Conservation (phyloP, 2,113 vertebrate genomes). For the Canis aureus region DNA sequence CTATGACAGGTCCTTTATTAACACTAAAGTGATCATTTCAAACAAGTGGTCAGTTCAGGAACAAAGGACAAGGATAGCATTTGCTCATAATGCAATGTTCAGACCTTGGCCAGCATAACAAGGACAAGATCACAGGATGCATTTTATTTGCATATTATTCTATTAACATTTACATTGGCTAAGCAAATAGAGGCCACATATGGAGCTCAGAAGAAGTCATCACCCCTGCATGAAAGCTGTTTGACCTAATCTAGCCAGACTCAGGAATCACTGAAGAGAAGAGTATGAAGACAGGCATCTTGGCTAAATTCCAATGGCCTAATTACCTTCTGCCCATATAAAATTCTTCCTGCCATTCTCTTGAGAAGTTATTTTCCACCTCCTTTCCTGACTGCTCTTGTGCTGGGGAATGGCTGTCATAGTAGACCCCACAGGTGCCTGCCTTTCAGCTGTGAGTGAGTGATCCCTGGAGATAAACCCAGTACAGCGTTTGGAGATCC, state of each 20-base stretch:
- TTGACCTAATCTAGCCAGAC: neutral
- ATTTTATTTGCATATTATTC: slow-evolving; percentile 70
- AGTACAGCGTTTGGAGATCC: neutral
- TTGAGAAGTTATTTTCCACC: neutral
- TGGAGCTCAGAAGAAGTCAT: neutral
- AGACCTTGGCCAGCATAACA: neutral
- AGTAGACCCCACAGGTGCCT: neutral
- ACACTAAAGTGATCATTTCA: slow-evolving; percentile 55
- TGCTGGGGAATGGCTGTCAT: neutral
- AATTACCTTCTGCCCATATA: neutral
- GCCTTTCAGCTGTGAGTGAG: neutral
- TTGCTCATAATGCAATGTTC: neutral
- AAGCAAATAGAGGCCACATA: slow-evolving; percentile 47
- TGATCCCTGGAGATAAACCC: neutral
- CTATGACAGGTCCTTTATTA: slow-evolving; percentile 54
- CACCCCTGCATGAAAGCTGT: neutral
- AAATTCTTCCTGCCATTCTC: neutral
- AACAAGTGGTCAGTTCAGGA: slow-evolving; percentile 42
- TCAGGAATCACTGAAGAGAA: neutral
- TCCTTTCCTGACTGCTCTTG: neutral
- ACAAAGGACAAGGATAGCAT: neutral
- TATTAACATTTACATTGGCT: slow-evolving; percentile 64
- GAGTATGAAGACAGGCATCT: neutral
- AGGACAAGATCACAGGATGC: slow-evolving; percentile 14
- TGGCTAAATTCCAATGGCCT: neutral